Conservation (phyloP, 64 coral and sea anemone species). For the Acropora yongei region DNA sequence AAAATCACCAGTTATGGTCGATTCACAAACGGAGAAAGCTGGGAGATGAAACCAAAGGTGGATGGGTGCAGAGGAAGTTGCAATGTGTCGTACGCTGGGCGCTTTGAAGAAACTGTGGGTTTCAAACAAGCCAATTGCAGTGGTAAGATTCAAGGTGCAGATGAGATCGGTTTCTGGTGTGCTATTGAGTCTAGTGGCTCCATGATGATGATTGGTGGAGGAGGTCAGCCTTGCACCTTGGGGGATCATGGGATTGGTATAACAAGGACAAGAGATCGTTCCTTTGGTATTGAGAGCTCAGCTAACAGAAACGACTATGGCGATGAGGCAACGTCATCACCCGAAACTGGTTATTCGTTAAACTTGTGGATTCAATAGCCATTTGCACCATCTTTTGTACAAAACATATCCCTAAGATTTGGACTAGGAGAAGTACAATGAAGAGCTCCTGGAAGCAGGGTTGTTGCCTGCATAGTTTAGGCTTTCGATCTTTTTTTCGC, state of each 20-base stretch:
- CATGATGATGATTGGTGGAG: slow-evolving; percentile 45
- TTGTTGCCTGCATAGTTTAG: too few relatives aligned
- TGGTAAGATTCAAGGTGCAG: too few relatives aligned
- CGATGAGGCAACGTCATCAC: neutral
- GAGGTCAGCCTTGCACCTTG: neutral
- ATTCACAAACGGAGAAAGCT: neutral
- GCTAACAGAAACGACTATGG: neutral
- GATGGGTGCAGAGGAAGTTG: slow-evolving; percentile 11
- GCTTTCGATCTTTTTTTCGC: too few relatives aligned
- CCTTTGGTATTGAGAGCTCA: neutral
- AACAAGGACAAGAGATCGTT: neutral
- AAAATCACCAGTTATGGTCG: slow-evolving; percentile 47
- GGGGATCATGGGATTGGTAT: slow-evolving; percentile 16
- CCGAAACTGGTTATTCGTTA: neutral
- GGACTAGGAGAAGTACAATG: too few relatives aligned
- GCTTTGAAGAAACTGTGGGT: too few relatives aligned
- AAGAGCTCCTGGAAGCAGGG: too few relatives aligned
- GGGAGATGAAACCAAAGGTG: neutral
- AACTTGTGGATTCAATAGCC: slow-evolving; percentile 38
- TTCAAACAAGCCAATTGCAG: too few relatives aligned
- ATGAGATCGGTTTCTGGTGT: too few relatives aligned
- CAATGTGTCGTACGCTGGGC: too few relatives aligned
- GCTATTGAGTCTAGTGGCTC: too few relatives aligned
- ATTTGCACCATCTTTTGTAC: too few relatives aligned
- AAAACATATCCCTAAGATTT: too few relatives aligned